A percentile compares a stretch with the other conserved stretches of the same genome.
phyloP scores from a whole-genome alignment of 2,113 vertebrate genomes.

The Pluvianellus socialis region DNA sequence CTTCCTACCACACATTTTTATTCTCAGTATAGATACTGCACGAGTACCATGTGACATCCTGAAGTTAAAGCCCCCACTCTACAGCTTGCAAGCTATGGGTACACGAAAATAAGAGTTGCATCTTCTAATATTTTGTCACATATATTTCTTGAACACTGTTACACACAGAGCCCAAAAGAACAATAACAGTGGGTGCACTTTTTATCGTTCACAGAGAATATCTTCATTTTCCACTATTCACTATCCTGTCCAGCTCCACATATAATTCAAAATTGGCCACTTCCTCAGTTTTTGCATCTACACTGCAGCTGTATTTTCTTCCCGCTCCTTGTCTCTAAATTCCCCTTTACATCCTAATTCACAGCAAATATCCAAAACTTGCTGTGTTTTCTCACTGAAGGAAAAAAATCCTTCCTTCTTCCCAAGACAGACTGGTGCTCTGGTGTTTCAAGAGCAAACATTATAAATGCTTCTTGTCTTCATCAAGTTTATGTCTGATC shows the following conservation, averaged over 20 bases:
- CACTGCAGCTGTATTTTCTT: neutral
- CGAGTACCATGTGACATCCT: neutral
- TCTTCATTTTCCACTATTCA: neutral
- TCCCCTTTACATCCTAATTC: neutral
- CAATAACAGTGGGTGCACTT: neutral
- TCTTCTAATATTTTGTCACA: neutral
- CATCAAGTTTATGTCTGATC: neutral
- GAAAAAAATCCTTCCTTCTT: neutral
- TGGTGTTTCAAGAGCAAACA: neutral
- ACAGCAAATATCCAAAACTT: neutral
- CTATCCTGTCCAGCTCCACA: too few relatives aligned
- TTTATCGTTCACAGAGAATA: neutral
- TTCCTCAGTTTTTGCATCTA: neutral
- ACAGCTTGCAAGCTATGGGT: neutral
- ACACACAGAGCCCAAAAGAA: neutral
- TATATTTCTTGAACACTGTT: neutral
- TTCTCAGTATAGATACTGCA: rapidly evolving
- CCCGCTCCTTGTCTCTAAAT: neutral
- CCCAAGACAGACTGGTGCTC: neutral
- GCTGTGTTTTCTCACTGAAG: neutral
- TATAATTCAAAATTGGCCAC: neutral
- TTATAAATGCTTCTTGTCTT: neutral
- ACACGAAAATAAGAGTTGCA: neutral
- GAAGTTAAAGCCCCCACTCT: neutral
- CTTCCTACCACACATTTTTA: neutral